Percentiles rank a stretch among this genome's conserved stretches.
Evolutionary conservation across 2,888 invertebrate genomes (phyloP).

Genomic region (Coelopa pilipes): DNA sequence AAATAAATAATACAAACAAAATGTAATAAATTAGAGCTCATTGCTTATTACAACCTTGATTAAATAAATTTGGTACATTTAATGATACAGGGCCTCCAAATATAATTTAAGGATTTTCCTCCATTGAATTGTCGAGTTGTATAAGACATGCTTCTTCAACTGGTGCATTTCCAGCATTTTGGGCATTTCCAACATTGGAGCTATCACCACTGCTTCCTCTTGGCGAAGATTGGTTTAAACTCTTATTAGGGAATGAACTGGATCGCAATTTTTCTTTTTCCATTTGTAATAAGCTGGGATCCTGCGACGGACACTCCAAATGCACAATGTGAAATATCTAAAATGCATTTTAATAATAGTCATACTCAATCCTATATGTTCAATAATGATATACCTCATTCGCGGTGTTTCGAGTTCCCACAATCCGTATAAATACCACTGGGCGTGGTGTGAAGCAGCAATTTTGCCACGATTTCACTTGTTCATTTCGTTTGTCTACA

Average conservation of each 20-base stretch:
- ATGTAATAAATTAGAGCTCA: neutral
- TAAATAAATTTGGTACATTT: conserved; percentile 13
- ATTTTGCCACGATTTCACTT: conserved; percentile 94
- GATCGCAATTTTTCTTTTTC: conserved; percentile 47
- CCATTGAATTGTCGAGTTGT: conserved; percentile 40
- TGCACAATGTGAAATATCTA: conserved; percentile 98
- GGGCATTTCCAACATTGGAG: neutral
- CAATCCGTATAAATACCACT: conserved; percentile 92
- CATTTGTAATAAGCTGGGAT: conserved; percentile 54
- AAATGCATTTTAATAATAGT: conserved; percentile 14
- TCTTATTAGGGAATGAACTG: conserved; percentile 35
- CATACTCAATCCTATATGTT: neutral
- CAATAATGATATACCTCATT: conserved; percentile 78
- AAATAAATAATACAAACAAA: too few relatives aligned
- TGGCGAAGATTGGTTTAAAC: conserved; percentile 5
- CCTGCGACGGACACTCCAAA: conserved; percentile 92
- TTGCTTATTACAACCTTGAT: conserved; percentile 9
- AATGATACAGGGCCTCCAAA: neutral
- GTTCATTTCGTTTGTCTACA: conserved; percentile 85
- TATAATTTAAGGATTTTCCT: neutral
- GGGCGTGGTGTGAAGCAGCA: conserved; percentile 85
- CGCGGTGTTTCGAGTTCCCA: conserved; percentile 96
- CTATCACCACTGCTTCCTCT: conserved; percentile 6
- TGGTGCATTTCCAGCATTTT: neutral
- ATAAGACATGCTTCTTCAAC: conserved; percentile 44